Base-by-base conservation (phyloP, 2,888 invertebrate genomes). In the Habroteleia sp. region DNA sequence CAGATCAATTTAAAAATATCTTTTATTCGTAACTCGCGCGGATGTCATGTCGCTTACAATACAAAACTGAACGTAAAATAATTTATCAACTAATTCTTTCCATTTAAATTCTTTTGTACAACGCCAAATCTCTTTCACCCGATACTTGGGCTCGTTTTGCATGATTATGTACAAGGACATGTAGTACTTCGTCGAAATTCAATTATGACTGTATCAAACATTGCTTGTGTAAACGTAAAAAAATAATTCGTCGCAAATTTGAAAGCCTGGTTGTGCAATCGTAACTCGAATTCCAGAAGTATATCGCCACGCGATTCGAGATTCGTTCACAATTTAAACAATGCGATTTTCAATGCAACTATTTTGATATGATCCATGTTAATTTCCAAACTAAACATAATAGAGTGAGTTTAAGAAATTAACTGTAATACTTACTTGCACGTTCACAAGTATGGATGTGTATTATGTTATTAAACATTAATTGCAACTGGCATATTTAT, bases 1-100 rank as follows among this genome's bases (percentile, higher is more conserved):
- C 5, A 54, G 41, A 54, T 44, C 39, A 17, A 46, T 60, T 60
- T 37, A 46, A 60, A 60, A 60, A 60, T 60, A 60, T 60, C 39
- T 48, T 60, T 60, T 60, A 60, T 60, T 60, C 60, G 44, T 23
- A 29, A 41, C 25, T 39, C 10, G 10, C 27, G 16, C 39, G 39
- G 17, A 20, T 20, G 20, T 39, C 39, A 8, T 27, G 16, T 39
- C 10, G 37, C 35, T 35, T 35, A 39, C 46, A 48, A 37, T n/a
- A 48, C 25, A 37, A 60, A 58, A 23, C 13, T 8, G 33, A 7
- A 2, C 27, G 46, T n/a, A 31, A 29, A 16, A 14, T 17, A 14
- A 29, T 29, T 46, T 8, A 16, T 7, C 29, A 16, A 1, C 17
- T 7, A n/a, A 8, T 14, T 31, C 4, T 14, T 37, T 35, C 35